Evolutionary conservation across 2,888 invertebrate species (phyloP), one percentile per base, ranked within the genome.

Genomic region (Pristionchus entomophagus): DNA sequence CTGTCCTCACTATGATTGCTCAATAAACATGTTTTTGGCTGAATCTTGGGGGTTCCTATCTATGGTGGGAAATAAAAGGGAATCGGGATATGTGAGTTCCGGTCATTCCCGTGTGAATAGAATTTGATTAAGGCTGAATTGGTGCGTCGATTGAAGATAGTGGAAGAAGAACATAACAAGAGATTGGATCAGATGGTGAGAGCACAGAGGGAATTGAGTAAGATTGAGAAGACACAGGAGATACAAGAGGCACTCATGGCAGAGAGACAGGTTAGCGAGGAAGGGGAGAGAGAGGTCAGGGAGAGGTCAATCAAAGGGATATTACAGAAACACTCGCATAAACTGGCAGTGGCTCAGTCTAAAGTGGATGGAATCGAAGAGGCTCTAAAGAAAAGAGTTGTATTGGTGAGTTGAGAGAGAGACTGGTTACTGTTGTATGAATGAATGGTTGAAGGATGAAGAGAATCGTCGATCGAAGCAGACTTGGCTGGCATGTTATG

Each of bases 401-500:
- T 86, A 14, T 81, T 86, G 89, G 91, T 91, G 56, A 95, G 96
- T 96, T 93, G 94, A 53, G 56, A 4, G 78, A 19, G 73, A 26
- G 73, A n/a, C 2, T 26, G 41, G 14, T n/a, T 29, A 49, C 3
- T 29, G 19, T 51, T 38, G 29, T 26, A 59, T 22, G 51, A 53
- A 35, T 53, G 80, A 14, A 80, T 51, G 19, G 32, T 38, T 82
- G 59, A 22, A 89, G 89, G 94, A 95, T 89, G 93, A 93, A 84
- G 91, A 93, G 73, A 94, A 94, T 14, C 91, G 93, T 38, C 91
- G 93, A 85, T 96, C 97, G 0, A 97, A 97, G 94, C 96, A 97
- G 45, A 95, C 98, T 90, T 98, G 98, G 98, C 96, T 97, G 89
- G 97, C 98, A 0, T 97, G 97, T 91, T 97, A 97, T 92, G 96